Conservation (phyloP, 2,888 invertebrate species). For the Eupithecia subfuscata region DNA sequence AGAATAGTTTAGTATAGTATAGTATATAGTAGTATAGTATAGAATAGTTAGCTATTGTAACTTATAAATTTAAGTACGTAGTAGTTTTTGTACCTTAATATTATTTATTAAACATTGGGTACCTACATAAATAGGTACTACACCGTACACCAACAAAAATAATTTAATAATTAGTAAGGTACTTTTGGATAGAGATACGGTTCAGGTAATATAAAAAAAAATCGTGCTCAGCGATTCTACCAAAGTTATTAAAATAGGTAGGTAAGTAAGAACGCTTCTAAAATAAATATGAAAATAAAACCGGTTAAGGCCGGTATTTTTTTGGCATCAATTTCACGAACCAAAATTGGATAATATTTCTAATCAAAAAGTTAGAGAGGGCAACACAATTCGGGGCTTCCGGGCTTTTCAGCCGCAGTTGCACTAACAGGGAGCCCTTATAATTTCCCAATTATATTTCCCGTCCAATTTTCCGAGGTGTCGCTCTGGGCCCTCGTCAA, state of each 20-base stretch:
- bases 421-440: slow-evolving; percentile 58
- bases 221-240: background rate
- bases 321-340: slow-evolving; percentile 21
- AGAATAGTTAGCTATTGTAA: background rate
- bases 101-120: background rate
- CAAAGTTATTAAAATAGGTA: background rate
- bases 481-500: slow-evolving; percentile 83
- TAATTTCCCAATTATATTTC: slow-evolving; percentile 84
- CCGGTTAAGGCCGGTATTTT: background rate
- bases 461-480: slow-evolving; percentile 83
- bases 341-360: slow-evolving; percentile 35
- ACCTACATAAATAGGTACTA: background rate
- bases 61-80: background rate
- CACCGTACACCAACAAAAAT: background rate
- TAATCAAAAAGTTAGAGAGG: slow-evolving; percentile 34
- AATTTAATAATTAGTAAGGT: background rate
- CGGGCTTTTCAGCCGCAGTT: slow-evolving; percentile 34
- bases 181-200: background rate
- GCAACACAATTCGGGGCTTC: slow-evolving; percentile 31
- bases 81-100: too few relatives aligned
- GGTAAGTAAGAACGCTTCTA: background rate
- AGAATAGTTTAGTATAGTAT: too few relatives aligned
- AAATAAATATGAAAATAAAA: background rate
- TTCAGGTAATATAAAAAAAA: background rate
- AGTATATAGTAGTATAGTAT: too few relatives aligned